Percentiles rank a stretch among this genome's conserved stretches.
Evolutionary conservation across 2,113 vertebrate species (phyloP).

Genomic region (Perca fluviatilis): DNA sequence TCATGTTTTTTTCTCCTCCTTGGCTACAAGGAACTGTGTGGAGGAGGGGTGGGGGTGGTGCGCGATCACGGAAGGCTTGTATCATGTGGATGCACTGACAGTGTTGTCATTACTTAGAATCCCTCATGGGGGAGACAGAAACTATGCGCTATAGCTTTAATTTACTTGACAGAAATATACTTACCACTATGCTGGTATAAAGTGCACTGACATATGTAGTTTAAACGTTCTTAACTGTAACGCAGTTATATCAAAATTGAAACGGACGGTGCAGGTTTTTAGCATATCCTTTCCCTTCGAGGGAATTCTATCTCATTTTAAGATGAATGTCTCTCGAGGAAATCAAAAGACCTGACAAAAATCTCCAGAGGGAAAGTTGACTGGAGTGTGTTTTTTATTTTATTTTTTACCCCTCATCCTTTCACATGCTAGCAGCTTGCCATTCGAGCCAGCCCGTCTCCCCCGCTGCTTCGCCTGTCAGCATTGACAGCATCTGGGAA

Average conservation of each 20-base stretch:
- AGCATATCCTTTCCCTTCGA: slow-evolving; percentile 13
- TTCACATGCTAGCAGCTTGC: slow-evolving; percentile 62
- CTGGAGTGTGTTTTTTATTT: slow-evolving; percentile 45
- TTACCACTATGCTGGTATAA: not conserved
- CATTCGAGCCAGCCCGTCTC: slow-evolving; percentile 62
- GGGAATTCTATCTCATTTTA: slow-evolving; percentile 62
- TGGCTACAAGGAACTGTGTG: no score
- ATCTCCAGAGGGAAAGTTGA: slow-evolving; percentile 61
- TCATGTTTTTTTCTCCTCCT: no score
- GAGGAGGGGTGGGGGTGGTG: no score
- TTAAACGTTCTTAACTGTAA: slow-evolving; percentile 12
- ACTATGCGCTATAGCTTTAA: not conserved
- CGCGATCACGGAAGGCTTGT: no score
- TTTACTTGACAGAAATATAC: slow-evolving; percentile 4
- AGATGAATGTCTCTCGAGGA: slow-evolving; percentile 58
- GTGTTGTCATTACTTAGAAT: no score
- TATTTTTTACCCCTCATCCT: slow-evolving; percentile 14
- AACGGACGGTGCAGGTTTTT: slow-evolving; percentile 15
- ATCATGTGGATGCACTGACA: no score
- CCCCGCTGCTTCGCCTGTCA: slow-evolving; percentile 74
- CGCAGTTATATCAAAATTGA: slow-evolving; percentile 5
- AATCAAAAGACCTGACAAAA: slow-evolving; percentile 73
- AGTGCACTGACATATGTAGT: not conserved
- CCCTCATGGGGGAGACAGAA: no score
- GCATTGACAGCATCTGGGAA: slow-evolving; percentile 76